Percentiles rank a stretch among this genome's conserved stretches.
These are phyloP conservation scores for Antitype chi DNA, from an alignment of 2,888 invertebrate species.

Conservation along the genomic window DNA sequence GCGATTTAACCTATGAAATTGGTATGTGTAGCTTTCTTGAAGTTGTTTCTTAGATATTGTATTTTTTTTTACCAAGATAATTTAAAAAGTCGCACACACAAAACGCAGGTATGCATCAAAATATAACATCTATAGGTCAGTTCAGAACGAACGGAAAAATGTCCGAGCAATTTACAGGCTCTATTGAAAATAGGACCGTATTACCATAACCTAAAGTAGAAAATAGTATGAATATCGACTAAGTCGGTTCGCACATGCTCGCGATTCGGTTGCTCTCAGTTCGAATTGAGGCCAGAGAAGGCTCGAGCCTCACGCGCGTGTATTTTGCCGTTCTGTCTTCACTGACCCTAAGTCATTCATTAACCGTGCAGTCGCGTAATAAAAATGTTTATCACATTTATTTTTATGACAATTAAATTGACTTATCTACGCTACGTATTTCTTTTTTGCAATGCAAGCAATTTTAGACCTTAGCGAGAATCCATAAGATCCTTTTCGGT, in stretches of 20 bases:
- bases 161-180: too few species aligned
- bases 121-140: slow-evolving; percentile 14
- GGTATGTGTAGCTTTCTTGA: not conserved
- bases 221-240: too few species aligned
- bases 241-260: too few species aligned
- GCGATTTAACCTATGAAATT: not conserved
- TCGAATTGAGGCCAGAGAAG: too few species aligned
- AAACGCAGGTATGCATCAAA: slow-evolving; percentile 35
- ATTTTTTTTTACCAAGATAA: not conserved
- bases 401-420: not conserved
- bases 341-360: too few species aligned
- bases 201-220: too few species aligned
- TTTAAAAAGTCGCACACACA: not conserved
- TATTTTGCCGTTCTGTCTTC: too few species aligned
- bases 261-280: too few species aligned
- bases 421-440: not conserved
- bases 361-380: slow-evolving; percentile 2
- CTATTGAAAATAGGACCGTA: too few species aligned
- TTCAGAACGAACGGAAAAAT: too few species aligned
- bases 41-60: not conserved
- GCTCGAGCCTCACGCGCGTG: too few species aligned
- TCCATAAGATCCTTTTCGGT: not conserved
- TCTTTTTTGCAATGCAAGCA: not conserved
- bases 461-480: not conserved
- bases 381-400: slow-evolving; percentile 10